A percentile compares a stretch with the other conserved stretches of the same genome.
These are phyloP conservation scores for Drosophila nr. medialis DNA, from an alignment of 2,888 invertebrate genomes.

Conservation along the genomic window DNA sequence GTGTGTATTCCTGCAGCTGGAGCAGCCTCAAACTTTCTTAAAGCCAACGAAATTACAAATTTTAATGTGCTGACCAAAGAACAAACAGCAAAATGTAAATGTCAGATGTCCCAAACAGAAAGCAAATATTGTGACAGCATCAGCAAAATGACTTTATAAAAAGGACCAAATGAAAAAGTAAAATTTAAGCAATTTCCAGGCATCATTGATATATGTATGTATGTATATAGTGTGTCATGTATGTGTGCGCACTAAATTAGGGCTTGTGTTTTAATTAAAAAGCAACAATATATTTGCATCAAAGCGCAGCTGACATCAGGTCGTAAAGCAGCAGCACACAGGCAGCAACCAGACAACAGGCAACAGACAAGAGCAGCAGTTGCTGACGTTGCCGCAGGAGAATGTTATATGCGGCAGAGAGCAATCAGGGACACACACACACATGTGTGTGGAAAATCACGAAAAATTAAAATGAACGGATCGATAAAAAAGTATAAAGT, in stretches of 20 bases:
- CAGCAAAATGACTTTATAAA: slow-evolving; percentile 58
- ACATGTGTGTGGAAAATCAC: slow-evolving; percentile 27
- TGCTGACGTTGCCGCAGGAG: slow-evolving; percentile 24
- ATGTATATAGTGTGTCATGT: neutral
- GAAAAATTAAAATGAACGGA: slow-evolving; percentile 69
- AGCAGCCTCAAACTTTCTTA: slow-evolving; percentile 33
- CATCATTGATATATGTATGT: slow-evolving; percentile 3
- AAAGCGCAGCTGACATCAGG: slow-evolving; percentile 71
- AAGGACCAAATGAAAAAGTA: slow-evolving; percentile 18
- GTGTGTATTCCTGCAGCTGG: slow-evolving; percentile 4
- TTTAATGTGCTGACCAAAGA: slow-evolving; percentile 34
- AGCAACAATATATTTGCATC: slow-evolving; percentile 74
- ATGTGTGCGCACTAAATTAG: slow-evolving; percentile 61
- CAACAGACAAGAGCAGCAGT: slow-evolving; percentile 29
- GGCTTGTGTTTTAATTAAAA: slow-evolving; percentile 77
- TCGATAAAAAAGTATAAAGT: slow-evolving; percentile 65
- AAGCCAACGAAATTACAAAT: slow-evolving; percentile 41
- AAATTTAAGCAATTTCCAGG: slow-evolving; percentile 27
- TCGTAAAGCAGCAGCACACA: slow-evolving; percentile 52
- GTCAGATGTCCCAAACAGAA: slow-evolving; percentile 42
- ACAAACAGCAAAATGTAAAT: slow-evolving; percentile 38
- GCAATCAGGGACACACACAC: slow-evolving; percentile 38
- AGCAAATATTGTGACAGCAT: slow-evolving; percentile 59
- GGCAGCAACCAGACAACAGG: slow-evolving; percentile 36
- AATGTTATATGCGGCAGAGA: slow-evolving; percentile 26